These are phyloP conservation scores for Heteromyza rotundicornis DNA, from an alignment of 2,888 invertebrate species.

Conservation along the genomic window DNA sequence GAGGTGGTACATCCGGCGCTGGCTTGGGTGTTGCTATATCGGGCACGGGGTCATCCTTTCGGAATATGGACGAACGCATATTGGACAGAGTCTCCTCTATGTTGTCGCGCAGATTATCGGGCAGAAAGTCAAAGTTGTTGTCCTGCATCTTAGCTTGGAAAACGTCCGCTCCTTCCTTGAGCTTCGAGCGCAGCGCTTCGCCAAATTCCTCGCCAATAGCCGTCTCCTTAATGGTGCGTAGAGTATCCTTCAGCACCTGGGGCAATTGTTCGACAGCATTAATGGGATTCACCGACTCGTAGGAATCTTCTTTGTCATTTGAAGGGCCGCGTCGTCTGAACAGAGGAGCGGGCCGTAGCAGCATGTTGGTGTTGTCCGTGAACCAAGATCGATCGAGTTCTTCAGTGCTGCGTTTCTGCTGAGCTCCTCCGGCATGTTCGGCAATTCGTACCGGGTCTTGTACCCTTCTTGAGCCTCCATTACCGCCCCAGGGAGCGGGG, in stretches of 20 bases:
- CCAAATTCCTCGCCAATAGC: constrained; percentile 19
- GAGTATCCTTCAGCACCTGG: constrained; percentile 22
- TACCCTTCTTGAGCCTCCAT: constrained; percentile 22
- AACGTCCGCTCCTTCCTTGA: constrained; percentile 21
- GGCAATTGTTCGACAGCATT: neutral
- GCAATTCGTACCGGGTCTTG: constrained; percentile 8
- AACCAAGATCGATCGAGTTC: constrained; percentile 34
- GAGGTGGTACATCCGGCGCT: neutral
- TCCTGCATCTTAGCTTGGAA: constrained; percentile 14
- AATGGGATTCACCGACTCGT: neutral
- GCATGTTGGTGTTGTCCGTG: constrained; percentile 21
- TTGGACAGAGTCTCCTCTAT: constrained; percentile 14
- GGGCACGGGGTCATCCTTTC: neutral
- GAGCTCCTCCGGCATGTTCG: neutral
- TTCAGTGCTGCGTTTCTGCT: neutral
- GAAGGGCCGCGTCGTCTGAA: constrained; percentile 20
- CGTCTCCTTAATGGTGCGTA: constrained; percentile 18
- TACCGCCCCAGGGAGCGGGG: constrained; percentile 49
- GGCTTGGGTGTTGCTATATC: neutral
- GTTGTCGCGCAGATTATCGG: constrained; percentile 10
- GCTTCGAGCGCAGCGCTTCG: constrained; percentile 15
- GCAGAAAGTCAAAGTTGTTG: neutral
- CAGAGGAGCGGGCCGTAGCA: constrained; percentile 34
- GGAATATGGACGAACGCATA: neutral
- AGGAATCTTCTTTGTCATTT: neutral